A percentile compares a stretch with the other conserved stretches of the same genome.
phyloP scores from a whole-genome alignment of 1,140 invertebrate species.

The Apis mellifera region DNA sequence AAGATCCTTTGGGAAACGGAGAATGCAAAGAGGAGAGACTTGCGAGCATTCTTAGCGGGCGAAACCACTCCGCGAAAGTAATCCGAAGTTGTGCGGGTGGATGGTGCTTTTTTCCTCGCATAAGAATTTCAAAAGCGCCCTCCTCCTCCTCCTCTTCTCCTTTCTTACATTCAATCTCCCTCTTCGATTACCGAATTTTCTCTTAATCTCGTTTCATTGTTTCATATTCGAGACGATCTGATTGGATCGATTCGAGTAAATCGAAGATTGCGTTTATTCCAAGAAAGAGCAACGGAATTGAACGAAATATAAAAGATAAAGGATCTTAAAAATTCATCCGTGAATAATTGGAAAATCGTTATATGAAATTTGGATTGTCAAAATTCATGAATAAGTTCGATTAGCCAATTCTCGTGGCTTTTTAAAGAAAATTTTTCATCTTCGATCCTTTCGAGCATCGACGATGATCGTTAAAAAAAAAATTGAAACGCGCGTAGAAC shows the following conservation, averaged over 20 bases:
- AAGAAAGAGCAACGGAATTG: neutral
- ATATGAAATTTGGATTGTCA: neutral
- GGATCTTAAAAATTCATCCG: too few species aligned
- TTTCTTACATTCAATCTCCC: neutral
- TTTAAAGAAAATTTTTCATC: conserved; percentile 2
- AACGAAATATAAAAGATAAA: too few species aligned
- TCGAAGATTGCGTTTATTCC: too few species aligned
- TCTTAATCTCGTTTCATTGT: neutral
- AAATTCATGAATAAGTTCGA: neutral
- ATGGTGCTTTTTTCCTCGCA: neutral
- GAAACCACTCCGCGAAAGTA: conserved; percentile 5
- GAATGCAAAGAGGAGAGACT: conserved; percentile 29
- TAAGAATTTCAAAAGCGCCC: neutral
- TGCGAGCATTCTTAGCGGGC: neutral
- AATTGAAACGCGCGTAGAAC: neutral
- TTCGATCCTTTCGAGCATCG: neutral
- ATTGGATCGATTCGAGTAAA: too few species aligned
- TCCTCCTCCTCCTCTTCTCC: neutral
- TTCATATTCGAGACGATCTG: too few species aligned
- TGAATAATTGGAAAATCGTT: too few species aligned
- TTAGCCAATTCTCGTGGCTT: neutral
- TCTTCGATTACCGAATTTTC: neutral
- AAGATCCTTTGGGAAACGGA: conserved; percentile 11
- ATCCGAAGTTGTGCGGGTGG: conserved; percentile 17
- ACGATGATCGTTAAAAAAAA: neutral